Percentiles rank a stretch among this genome's conserved stretches.
These are phyloP conservation scores for Embiotoca jacksoni DNA, from an alignment of 2,113 vertebrate genomes.

Conservation along the genomic window DNA sequence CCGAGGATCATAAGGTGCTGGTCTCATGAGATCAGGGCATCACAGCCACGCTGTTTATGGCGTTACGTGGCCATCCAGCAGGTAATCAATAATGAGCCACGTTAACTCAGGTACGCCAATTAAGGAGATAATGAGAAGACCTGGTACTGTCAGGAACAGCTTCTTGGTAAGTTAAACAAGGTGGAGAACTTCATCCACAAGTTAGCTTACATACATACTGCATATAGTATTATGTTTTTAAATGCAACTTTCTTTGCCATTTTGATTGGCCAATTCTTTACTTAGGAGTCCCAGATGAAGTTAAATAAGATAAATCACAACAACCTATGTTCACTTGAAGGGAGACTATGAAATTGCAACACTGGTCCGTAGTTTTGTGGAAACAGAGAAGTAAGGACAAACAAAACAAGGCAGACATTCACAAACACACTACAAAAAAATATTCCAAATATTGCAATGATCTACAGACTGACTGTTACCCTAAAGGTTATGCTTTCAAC, in stretches of 20 bases:
- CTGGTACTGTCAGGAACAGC: background rate
- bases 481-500: no score
- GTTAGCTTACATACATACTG: background rate
- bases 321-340: background rate
- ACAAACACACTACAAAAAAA: background rate
- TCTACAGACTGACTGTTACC: no score
- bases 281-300: background rate
- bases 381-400: background rate
- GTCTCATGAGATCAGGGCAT: constrained; percentile 46
- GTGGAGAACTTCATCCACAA: background rate
- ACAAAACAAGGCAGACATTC: no score
- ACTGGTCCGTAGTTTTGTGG: background rate
- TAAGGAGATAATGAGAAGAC: constrained; percentile 15
- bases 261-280: background rate
- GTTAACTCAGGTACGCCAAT: constrained; percentile 19
- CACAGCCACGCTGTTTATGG: constrained; percentile 35
- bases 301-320: background rate
- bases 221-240: background rate
- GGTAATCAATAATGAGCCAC: constrained; percentile 34
- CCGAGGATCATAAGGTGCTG: constrained; percentile 26
- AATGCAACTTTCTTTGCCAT: background rate
- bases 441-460: no score
- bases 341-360: background rate
- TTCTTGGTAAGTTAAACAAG: background rate
- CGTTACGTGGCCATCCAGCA: constrained; percentile 35